Evolutionary conservation across 2,797 vertebrate genomes (phyloP), one percentile per base, ranked within the genome.

Genomic region (Parambassis ranga): DNA sequence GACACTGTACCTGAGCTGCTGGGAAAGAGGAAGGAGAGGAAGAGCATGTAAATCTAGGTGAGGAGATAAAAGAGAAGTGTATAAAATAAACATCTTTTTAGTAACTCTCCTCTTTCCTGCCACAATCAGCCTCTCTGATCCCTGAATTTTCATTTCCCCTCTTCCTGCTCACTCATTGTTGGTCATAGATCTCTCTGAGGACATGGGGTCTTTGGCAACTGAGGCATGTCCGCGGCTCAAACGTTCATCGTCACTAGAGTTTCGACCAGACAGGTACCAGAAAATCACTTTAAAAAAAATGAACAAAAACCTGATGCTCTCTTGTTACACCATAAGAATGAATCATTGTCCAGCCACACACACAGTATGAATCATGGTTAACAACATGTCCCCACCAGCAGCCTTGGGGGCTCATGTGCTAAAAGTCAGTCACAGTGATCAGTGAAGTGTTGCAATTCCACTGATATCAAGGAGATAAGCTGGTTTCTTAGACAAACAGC

Each of bases 261-360:
- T 82, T 78, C 58, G 35, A 65, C 44, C 10, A 55, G 63, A 80
- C 59, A 69, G 66, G 64, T 22, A 75, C 43, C 66, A 67, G 75
- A 83, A 87, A 86, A 83, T 85, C 75, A 82, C 71, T 79, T 77
- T 62, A n/a, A n/a, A n/a, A n/a, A n/a, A n/a, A n/a, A n/a, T 79
- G 58, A 37, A 27, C 64, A 58, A 84, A 80, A 83, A 66, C 50
- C 75, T 0, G 16, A 63, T 63, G 77, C 76, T 80, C 84, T 86
- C 81, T 64, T 23, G 35, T 88, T 87, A 69, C 87, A 46, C 50
- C 1, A 2, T 56, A 76, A 88, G 77, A 87, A 86, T 35, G 78
- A 82, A 50, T 82, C 77, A 61, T 86, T 87, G 86, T 87, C 38
- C 53, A 3, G 71, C 53, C 24, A 48, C 73, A 72, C 24, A 48